Evolutionary conservation across 2,797 vertebrate species (phyloP).

Genomic region (Coregonus suidteri): DNA sequence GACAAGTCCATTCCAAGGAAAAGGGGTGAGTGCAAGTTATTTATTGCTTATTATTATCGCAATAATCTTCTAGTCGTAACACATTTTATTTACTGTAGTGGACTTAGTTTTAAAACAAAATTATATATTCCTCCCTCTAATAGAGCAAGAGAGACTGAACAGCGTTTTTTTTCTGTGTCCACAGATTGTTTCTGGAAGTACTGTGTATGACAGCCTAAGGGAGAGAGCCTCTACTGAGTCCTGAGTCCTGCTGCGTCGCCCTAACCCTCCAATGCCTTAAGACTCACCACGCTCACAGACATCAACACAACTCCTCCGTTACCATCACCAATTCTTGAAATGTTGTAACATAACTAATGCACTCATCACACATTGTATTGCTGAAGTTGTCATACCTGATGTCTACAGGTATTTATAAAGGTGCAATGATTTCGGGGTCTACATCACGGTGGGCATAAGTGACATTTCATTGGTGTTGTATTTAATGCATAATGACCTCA

Average conservation of each 20-base stretch:
- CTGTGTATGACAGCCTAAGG: constrained; percentile 69
- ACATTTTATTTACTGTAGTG: not conserved
- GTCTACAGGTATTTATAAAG: not conserved
- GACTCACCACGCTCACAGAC: constrained; percentile 50
- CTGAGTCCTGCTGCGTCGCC: constrained; percentile 54
- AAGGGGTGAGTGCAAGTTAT: constrained; percentile 71
- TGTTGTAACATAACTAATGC: not conserved
- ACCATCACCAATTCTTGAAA: not conserved
- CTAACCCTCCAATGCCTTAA: constrained; percentile 68
- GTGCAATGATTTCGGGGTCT: not conserved
- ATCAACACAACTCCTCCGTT: constrained; percentile 46
- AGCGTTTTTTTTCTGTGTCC: constrained; percentile 19
- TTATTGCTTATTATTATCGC: not conserved
- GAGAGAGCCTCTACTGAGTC: constrained; percentile 44
- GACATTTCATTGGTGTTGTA: not conserved
- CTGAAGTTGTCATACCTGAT: not conserved
- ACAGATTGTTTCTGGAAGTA: constrained; percentile 84
- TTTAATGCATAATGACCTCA: not conserved
- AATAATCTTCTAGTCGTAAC: not conserved
- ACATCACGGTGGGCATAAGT: not conserved
- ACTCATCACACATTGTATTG: not conserved
- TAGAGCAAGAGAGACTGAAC: not conserved
- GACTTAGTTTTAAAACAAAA: no score
- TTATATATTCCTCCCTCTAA: no score
- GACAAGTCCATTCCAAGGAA: constrained; percentile 64